Base-by-base conservation (phyloP, 2,888 invertebrate genomes). In the Rotaria sp. region DNA sequence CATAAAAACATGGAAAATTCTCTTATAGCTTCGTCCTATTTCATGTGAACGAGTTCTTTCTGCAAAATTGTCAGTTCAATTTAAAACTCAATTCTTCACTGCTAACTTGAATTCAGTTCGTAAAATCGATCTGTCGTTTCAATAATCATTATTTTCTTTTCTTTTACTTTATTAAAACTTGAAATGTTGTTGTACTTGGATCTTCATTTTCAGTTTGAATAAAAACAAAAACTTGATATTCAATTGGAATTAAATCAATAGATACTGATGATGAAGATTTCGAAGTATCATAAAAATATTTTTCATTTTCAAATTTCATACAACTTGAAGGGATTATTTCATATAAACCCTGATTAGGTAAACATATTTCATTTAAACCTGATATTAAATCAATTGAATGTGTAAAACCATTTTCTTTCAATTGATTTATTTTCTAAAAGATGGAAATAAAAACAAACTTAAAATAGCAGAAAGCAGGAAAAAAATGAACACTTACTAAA, bases 321-420 rank as follows among this genome's bases (percentile, higher is more conserved):
- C 97, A 97, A 84, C 96, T 94, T 88, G 93, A 93, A 10, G 96
- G 94, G 11, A 92, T 92, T 85, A 91, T 88, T 84, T 89, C 88
- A 87, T 91, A 91, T 45, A 89, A 88, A 10, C 91, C 91, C 0
- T 94, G 92, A 88, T 93, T 92, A 4, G 94, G 93, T 80, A 96
- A 93, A 90, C 97, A 97, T 89, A 94, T 93, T 67, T 93, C 92
- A 87, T 94, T 94, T 35, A 93, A 92, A 1, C 95, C 95, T 84
- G 93, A 93, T 0, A 92, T 92, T 84, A 95, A 90, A 10, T 90
- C 88, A 87, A 91, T 90, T 52, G 90, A 90, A 26, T 90, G 91
- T 8, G 90, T 89, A 85, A 89, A 90, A 50, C 89, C 90, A 24
- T 89, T 88, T 85, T 89, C 90, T 87, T 89, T 90, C 85, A 90